Conservation (phyloP, 1,140 invertebrate genomes). For the Zaprionus lachaisei region DNA sequence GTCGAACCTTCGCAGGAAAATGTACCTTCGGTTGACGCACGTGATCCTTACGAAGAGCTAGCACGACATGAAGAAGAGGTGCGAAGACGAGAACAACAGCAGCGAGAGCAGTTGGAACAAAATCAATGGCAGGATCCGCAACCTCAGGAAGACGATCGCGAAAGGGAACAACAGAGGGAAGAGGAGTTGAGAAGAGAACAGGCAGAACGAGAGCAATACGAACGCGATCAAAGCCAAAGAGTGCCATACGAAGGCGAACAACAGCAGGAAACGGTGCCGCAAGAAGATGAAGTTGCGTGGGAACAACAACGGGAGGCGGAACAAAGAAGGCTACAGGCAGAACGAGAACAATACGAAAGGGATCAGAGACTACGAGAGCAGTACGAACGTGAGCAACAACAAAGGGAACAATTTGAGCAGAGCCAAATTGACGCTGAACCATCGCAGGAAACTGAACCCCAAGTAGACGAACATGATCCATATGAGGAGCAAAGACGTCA, state of each 20-base stretch:
- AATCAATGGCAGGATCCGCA: neutral
- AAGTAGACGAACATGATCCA: neutral
- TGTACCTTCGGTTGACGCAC: neutral
- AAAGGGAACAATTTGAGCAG: constrained; percentile 23
- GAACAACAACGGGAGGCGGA: neutral
- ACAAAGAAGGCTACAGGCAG: neutral
- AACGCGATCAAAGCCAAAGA: constrained; percentile 33
- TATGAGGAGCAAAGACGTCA: constrained; percentile 20
- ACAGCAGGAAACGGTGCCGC: neutral
- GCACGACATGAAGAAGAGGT: constrained; percentile 11
- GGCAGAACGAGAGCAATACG: constrained; percentile 24
- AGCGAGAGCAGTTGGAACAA: constrained; percentile 8
- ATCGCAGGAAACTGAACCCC: neutral
- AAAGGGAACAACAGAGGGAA: constrained; percentile 16
- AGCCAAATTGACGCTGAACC: constrained; percentile 15
- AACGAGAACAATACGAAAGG: constrained; percentile 30
- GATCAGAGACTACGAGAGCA: constrained; percentile 29
- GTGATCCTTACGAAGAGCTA: neutral
- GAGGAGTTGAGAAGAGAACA: constrained; percentile 11
- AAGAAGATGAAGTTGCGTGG: neutral
- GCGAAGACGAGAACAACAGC: constrained; percentile 8
- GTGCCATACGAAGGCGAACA: constrained; percentile 10
- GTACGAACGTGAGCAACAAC: constrained; percentile 24
- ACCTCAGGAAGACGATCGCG: neutral
- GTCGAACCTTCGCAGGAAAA: neutral